Conservation (phyloP, 2,797 vertebrate genomes). For the Onychomys torridus region DNA sequence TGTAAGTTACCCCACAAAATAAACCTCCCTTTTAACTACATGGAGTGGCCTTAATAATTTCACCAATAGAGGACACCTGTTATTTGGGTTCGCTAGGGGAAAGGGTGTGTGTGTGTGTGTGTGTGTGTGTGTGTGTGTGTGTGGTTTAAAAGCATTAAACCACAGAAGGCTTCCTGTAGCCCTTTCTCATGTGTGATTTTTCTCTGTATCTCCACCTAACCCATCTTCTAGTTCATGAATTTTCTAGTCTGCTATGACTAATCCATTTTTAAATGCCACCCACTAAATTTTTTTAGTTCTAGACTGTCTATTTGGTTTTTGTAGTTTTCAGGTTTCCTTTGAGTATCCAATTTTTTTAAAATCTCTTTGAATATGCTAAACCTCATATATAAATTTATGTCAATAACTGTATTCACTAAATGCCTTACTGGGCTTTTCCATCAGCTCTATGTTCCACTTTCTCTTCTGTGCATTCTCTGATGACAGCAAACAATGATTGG, state of each 20-base stretch:
- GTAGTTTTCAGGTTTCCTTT: constrained; percentile 49
- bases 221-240: constrained; percentile 4
- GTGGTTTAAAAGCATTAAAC: too few relatives aligned
- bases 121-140: too few relatives aligned
- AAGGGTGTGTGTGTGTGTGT: too few relatives aligned
- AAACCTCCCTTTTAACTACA: too few relatives aligned
- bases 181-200: background rate
- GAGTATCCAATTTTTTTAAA: constrained; percentile 36
- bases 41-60: too few relatives aligned
- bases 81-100: too few relatives aligned
- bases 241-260: constrained; percentile 51
- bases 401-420: background rate
- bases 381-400: constrained; percentile 40
- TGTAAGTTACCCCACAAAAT: too few relatives aligned
- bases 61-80: too few relatives aligned
- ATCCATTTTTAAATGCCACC: constrained; percentile 49
- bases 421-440: background rate
- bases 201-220: background rate
- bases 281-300: constrained; percentile 52
- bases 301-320: constrained; percentile 55
- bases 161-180: too few relatives aligned
- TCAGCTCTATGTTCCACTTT: constrained; percentile 37
- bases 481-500: constrained; percentile 29
- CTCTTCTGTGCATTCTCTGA: background rate
- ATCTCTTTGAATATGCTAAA: constrained; percentile 30